Percentiles rank a stretch among this genome's conserved stretches.
Conservation (phyloP, 2,888 invertebrate species). For the Catocala nupta region DNA sequence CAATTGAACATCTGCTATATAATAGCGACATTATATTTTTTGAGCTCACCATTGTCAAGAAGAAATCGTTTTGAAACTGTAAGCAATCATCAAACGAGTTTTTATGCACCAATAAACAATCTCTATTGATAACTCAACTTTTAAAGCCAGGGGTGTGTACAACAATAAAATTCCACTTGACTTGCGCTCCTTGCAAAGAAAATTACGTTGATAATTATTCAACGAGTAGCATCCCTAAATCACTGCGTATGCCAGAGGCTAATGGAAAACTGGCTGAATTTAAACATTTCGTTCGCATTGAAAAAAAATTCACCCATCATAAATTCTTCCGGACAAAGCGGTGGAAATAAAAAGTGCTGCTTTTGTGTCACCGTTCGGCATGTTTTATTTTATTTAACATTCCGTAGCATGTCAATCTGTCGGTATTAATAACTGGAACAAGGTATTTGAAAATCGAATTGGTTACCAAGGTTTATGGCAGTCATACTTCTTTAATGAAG, state of each 20-base stretch:
- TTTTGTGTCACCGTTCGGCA: conserved; percentile 26
- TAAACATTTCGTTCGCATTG: conserved; percentile 68
- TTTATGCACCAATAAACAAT: conserved; percentile 23
- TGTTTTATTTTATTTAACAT: conserved; percentile 9
- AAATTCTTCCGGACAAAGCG: conserved; percentile 40
- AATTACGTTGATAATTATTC: conserved; percentile 68
- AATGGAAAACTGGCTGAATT: conserved; percentile 68
- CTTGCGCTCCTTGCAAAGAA: conserved; percentile 52
- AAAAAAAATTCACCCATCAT: conserved; percentile 54
- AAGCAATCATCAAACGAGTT: conserved; percentile 4
- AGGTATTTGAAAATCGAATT: not conserved
- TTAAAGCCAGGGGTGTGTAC: conserved; percentile 33
- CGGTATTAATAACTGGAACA: conserved; percentile 3
- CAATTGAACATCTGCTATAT: no score
- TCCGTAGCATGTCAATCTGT: conserved; percentile 4
- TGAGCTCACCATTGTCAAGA: not conserved
- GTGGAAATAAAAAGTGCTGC: conserved; percentile 30
- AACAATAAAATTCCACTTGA: conserved; percentile 60
- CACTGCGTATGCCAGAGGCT: conserved; percentile 69
- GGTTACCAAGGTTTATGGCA: no score
- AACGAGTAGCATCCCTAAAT: conserved; percentile 65
- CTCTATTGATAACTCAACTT: conserved; percentile 24
- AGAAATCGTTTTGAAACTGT: not conserved
- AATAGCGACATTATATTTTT: not conserved
- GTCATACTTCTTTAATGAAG: no score